Conservation (phyloP, 2,888 invertebrate species). For the Prosopocoilus inquinatus region DNA sequence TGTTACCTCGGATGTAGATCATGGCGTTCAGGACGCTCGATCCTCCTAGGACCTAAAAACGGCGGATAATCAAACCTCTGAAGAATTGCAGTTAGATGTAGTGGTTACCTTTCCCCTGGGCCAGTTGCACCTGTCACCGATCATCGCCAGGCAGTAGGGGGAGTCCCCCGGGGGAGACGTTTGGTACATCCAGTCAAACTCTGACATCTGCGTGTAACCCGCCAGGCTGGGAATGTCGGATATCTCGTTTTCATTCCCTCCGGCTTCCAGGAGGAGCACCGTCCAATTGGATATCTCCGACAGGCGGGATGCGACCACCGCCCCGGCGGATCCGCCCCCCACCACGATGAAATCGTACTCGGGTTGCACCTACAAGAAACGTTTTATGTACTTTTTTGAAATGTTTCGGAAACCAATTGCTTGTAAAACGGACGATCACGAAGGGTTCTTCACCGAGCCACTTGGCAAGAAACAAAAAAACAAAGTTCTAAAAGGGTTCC, state of each 20-base stretch:
- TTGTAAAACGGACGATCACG: no score
- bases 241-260: constrained; percentile 84
- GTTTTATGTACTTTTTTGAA: no score
- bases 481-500: no score
- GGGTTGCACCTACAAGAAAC: constrained; percentile 59
- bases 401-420: no score
- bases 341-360: constrained; percentile 86
- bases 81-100: background rate
- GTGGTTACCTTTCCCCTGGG: constrained; percentile 76
- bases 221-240: constrained; percentile 84
- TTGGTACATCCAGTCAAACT: constrained; percentile 90
- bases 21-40: constrained; percentile 87
- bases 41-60: constrained; percentile 67
- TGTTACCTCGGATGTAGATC: constrained; percentile 88
- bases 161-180: constrained; percentile 75
- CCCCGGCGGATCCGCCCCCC: constrained; percentile 87
- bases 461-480: no score
- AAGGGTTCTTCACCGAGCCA: no score
- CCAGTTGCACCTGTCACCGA: constrained; percentile 86
- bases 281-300: constrained; percentile 81
- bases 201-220: constrained; percentile 80
- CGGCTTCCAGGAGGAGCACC: constrained; percentile 80
- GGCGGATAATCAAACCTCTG: background rate
- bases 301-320: constrained; percentile 80
- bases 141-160: constrained; percentile 85